Base-by-base conservation (phyloP, 2,797 vertebrate genomes). In the Lagodon rhomboides region DNA sequence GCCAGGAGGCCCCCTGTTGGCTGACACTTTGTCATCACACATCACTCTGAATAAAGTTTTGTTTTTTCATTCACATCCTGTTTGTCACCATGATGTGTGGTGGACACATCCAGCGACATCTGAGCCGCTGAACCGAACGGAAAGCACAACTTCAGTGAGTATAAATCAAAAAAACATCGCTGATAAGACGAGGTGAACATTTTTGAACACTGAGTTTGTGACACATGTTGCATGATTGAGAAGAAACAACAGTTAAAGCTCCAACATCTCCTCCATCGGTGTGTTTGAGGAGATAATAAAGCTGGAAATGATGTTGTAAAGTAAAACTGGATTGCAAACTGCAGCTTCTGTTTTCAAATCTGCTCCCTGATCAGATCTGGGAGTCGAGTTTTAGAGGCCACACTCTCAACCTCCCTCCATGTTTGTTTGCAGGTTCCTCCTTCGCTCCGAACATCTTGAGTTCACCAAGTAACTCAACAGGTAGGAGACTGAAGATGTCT, bases 11-110 rank as follows among this genome's bases (percentile, higher is more conserved):
- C 65, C 71, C 74, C 87, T 75, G 53, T 44, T 71, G 68, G 72
- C 20, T 18, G 50, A 11, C 46, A 38, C 54, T 30, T 34, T 13
- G 41, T 49, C 1, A 0, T n/a, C 12, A 55, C 1, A 25, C 30
- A 53, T 66, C 12, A n/a, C 1, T 64, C 4, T 59, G 18, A 79
- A 72, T 68, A 77, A 72, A 67, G 62, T 79, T 82, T 64, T 72
- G 43, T 25, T 53, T 30, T 61, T 66, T 41, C 1, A 22, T 12
- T 55, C 5, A 10, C 11, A 51, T 30, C 10, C 17, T 0, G 38
- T 65, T 27, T 43, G 25, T 23, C 47, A 12, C 17, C 55, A 49
- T 15, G 46, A 34, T 17, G 10, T 2, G 23, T 2, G 11, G 18
- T 12, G 12, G 2, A 11, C 5, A 16, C 44, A 66, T 47, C 22